These are phyloP conservation scores for Bos taurus DNA, from an alignment of 2,113 vertebrate genomes.

Conservation along the genomic window DNA sequence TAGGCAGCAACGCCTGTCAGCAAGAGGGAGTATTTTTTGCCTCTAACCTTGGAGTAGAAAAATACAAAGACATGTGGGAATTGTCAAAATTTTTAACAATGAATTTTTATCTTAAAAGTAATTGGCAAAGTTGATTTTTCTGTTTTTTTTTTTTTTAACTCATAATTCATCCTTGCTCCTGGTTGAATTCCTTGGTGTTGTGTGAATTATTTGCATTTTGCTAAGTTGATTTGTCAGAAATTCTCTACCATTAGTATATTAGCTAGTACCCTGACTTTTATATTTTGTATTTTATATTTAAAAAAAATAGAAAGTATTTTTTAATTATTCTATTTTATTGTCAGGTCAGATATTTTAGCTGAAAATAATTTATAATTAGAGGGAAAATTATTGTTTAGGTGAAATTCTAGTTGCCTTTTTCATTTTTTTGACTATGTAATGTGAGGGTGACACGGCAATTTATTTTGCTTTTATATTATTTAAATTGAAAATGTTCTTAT, in stretches of 20 bases:
- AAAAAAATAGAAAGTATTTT: not conserved
- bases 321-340: not conserved
- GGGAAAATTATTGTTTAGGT: not conserved
- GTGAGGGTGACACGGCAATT: not conserved
- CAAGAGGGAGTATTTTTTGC: not conserved
- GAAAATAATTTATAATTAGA: not conserved
- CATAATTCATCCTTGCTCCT: not conserved
- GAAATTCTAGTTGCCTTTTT: not conserved
- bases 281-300: not conserved
- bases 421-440: not conserved
- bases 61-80: not conserved
- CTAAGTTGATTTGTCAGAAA: not conserved
- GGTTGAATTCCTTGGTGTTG: not conserved
- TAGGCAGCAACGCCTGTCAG: not conserved
- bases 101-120: not conserved
- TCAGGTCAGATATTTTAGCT: not conserved
- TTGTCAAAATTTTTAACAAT: not conserved
- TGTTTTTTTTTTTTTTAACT: not conserved
- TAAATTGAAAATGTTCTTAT: not conserved
- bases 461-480: not conserved
- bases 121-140: not conserved
- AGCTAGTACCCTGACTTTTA: not conserved
- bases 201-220: not conserved
- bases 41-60: not conserved
- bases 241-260: not conserved